These are phyloP conservation scores for Vipera ursinii DNA, from an alignment of 2,797 vertebrate genomes.

Conservation along the genomic window DNA sequence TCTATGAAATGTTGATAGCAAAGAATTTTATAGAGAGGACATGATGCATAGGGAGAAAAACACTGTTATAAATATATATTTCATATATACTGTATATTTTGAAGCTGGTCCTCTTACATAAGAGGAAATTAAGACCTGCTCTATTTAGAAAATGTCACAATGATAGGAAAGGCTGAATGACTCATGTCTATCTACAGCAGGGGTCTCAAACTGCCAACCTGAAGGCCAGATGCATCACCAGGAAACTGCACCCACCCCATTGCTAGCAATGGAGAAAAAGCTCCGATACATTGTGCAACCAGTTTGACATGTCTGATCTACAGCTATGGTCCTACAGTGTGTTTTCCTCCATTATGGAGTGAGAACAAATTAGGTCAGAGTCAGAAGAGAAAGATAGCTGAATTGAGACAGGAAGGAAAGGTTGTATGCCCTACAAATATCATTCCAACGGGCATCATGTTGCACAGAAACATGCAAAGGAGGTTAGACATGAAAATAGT, in stretches of 20 bases:
- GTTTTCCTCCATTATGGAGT: neutral
- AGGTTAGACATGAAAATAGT: neutral
- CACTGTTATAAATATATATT: neutral
- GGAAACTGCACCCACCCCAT: too few species aligned
- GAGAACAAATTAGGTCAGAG: neutral
- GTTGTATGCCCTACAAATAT: neutral
- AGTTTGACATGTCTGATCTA: neutral
- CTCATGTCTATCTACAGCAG: neutral
- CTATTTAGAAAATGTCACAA: neutral
- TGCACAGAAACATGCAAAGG: neutral
- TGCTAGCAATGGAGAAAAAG: too few species aligned
- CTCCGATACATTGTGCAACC: accelerated
- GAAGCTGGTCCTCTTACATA: neutral
- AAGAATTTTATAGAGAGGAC: neutral
- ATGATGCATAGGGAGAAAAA: neutral
- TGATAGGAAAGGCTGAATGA: neutral
- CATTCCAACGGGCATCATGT: neutral
- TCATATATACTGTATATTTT: neutral
- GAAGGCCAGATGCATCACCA: too few species aligned
- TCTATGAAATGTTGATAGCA: neutral
- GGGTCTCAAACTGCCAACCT: too few species aligned
- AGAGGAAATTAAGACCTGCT: neutral
- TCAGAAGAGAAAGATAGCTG: neutral
- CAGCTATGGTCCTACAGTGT: neutral
- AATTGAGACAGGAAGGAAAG: neutral